Conservation (phyloP, 2,113 vertebrate species). For the Saccopteryx leptura region DNA sequence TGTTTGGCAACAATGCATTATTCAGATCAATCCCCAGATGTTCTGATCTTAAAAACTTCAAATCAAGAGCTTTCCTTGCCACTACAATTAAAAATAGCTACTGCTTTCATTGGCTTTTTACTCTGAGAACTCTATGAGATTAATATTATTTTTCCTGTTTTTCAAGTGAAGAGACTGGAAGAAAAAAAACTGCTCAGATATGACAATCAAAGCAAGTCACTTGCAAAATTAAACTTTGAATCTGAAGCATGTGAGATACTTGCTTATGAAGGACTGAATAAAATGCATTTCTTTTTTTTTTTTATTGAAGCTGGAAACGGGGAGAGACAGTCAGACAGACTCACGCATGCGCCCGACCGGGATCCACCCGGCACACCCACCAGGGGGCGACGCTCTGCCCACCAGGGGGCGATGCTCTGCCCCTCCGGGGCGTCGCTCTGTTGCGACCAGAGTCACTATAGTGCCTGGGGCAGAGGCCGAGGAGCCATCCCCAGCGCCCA, state of each 20-base stretch:
- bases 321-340: no score
- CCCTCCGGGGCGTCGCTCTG: no score
- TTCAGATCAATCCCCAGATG: constrained; percentile 31
- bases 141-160: constrained; percentile 52
- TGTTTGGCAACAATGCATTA: background rate
- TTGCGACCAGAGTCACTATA: no score
- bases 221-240: constrained; percentile 54
- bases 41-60: constrained; percentile 37
- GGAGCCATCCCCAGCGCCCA: no score
- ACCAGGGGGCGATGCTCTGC: no score
- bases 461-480: no score
- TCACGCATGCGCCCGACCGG: no score
- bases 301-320: no score
- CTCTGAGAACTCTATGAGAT: background rate
- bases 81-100: background rate
- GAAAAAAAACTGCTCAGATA: background rate
- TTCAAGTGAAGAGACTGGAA: constrained; percentile 12
- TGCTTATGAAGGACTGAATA: background rate
- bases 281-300: background rate
- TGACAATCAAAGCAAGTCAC: constrained; percentile 50
- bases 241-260: background rate
- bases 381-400: no score
- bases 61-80: constrained; percentile 11
- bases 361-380: no score
- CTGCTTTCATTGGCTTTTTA: constrained; percentile 16